A percentile compares a stretch with the other conserved stretches of the same genome.
phyloP scores from a whole-genome alignment of 2,113 vertebrate genomes.

The Agelaius tricolor region DNA sequence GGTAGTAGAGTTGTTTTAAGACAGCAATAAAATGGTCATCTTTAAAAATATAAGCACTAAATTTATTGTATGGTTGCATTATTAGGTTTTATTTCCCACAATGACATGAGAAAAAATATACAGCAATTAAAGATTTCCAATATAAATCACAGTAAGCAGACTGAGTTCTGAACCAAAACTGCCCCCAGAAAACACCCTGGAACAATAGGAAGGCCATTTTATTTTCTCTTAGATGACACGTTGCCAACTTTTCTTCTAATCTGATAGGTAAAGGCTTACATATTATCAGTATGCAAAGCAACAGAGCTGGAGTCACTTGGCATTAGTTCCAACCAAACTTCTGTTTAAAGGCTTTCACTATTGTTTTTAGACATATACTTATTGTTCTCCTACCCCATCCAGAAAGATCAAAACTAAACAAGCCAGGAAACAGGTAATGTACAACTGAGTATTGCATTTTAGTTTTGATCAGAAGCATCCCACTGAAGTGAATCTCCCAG shows the following conservation, averaged over 20 bases:
- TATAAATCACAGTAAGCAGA: constrained; percentile 18
- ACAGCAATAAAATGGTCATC: constrained; percentile 53
- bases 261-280: not conserved
- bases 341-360: not conserved
- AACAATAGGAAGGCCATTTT: not conserved
- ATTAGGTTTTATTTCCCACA: constrained; percentile 43
- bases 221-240: not conserved
- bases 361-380: not conserved
- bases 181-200: not conserved
- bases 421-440: not conserved
- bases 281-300: not conserved
- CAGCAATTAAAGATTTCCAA: constrained; percentile 29
- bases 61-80: constrained; percentile 7
- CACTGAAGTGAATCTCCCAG: not conserved
- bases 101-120: constrained; percentile 33
- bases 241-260: not conserved
- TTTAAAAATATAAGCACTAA: constrained; percentile 27
- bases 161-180: not conserved
- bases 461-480: not conserved
- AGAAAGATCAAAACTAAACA: not conserved
- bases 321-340: not conserved
- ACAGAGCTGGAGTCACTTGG: not conserved
- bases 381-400: not conserved
- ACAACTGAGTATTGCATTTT: not conserved
- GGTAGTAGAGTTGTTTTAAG: constrained; percentile 63